Conservation (phyloP, 1,140 invertebrate genomes). For the Trichoplusia ni region DNA sequence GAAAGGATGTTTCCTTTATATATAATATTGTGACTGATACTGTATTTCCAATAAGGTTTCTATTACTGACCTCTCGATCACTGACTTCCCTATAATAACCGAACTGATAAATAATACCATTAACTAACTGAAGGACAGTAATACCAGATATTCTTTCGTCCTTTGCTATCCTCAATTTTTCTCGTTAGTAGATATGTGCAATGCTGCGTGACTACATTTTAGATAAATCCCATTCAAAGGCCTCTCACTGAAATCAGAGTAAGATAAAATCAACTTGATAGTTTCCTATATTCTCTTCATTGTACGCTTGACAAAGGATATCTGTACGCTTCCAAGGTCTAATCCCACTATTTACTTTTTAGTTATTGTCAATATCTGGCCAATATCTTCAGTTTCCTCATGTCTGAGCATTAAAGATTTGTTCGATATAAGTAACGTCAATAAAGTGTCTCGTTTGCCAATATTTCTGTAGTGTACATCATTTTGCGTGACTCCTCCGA, state of each 20-base stretch:
- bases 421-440: constrained; percentile 15
- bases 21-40: no score
- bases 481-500: neutral
- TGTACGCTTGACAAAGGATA: constrained; percentile 5
- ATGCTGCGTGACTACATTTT: neutral
- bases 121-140: no score
- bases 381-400: neutral
- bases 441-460: constrained; percentile 19
- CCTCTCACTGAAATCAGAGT: neutral
- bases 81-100: no score
- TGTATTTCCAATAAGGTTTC: no score
- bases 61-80: no score
- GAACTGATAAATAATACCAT: no score
- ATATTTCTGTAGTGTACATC: neutral
- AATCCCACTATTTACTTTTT: constrained; percentile 1
- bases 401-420: neutral
- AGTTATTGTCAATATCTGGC: constrained; percentile 6
- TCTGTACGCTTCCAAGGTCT: constrained; percentile 1
- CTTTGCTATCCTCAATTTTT: no score
- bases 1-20: no score
- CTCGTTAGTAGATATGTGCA: neutral
- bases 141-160: no score
- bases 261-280: constrained; percentile 10
- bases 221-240: neutral
- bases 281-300: constrained; percentile 8